A percentile compares a stretch with the other conserved stretches of the same genome.
phyloP scores from a whole-genome alignment of 2,797 vertebrate species.

The Dryobates pubescens region DNA sequence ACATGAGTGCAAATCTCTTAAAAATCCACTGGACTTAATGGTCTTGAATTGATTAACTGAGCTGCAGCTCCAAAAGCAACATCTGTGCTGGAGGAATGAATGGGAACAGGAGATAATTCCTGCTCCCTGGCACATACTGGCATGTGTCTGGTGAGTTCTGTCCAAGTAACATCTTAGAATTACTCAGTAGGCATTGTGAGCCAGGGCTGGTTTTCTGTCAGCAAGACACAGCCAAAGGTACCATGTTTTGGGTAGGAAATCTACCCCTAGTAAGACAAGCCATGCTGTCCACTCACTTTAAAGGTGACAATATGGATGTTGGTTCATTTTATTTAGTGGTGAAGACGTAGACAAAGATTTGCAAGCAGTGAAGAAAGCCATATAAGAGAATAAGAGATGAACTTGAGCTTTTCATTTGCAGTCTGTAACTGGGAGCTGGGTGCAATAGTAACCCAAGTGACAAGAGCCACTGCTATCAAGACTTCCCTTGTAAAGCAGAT shows the following conservation, averaged over 20 bases:
- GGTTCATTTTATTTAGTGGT: neutral
- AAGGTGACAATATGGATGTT: neutral
- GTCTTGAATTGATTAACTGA: neutral
- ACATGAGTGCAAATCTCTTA: neutral
- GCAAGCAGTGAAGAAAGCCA: neutral
- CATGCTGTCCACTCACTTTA: neutral
- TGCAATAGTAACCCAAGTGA: neutral
- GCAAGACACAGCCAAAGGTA: neutral
- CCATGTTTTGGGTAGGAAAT: neutral
- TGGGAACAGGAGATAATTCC: neutral
- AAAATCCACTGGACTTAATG: neutral
- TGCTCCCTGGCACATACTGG: neutral
- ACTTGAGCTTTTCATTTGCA: neutral
- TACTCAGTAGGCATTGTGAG: accelerated
- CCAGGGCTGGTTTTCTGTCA: neutral
- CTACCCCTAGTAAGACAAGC: neutral
- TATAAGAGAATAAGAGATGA: neutral
- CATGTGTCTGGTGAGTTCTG: neutral
- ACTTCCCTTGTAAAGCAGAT: neutral
- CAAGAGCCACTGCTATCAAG: neutral
- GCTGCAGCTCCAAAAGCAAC: neutral
- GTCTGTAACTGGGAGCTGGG: neutral
- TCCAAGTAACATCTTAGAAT: neutral
- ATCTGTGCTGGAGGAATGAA: neutral
- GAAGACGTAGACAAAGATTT: neutral